Evolutionary conservation across 2,113 vertebrate species (phyloP), one percentile per base, ranked within the genome.

Genomic region (human): DNA sequence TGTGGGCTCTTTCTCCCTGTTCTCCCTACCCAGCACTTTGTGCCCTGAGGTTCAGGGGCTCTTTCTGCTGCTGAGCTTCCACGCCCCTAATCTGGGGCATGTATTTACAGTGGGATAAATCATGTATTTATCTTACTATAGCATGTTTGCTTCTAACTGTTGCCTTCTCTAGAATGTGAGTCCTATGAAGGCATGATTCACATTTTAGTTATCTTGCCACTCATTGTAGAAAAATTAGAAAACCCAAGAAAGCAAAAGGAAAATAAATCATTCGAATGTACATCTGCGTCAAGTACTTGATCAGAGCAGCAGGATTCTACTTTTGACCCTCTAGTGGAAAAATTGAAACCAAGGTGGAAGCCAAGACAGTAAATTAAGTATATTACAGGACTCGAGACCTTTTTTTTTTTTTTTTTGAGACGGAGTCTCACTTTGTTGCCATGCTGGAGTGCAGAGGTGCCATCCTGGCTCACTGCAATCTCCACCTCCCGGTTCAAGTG

Each of bases 221-320:
- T 68, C 9, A 3, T 9, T 23, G 32, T 16, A 59, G 55, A 84
- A 86, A 72, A 59, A 8, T 83, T 22, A 68, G 72, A 89, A 68
- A 89, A 61, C 35, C 30, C 64, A 76, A 32, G 50, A 27, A 40
- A 61, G 35, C 52, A 22, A 18, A 91, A 92, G 64, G 52, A 48
- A 70, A 40, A 30, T 0, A 17, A 18, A 8, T 7, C 38, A 2
- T 20, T 84, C 16, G 0, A 17, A 64, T 20, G 18, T 0, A 38
- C 70, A 3, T 57, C 48, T 11, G 57, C 45, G 1, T 45, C 27
- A 0, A 0, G 2, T 0, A 14, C 25, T 25, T 0, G 2, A 25
- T 27, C 6, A 1, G 0, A 13, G 2, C 23, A 48, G 45, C 80
- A 5, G 66, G 22, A 17, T 11, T 40, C 11, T 23, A 17, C 59